Conservation (phyloP, 2,797 vertebrate species). For the Masticophis lateralis region DNA sequence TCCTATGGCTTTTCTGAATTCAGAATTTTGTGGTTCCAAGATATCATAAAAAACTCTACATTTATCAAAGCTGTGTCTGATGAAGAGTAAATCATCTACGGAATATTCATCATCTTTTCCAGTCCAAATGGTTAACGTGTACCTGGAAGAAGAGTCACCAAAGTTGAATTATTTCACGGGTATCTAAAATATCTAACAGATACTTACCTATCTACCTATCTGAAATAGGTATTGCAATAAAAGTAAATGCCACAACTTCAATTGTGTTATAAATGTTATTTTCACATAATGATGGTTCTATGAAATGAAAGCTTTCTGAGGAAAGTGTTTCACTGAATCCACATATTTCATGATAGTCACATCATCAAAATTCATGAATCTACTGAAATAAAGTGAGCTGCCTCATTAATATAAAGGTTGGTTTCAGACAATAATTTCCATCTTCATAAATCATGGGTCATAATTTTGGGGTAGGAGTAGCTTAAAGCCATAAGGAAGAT, state of each 20-base stretch:
- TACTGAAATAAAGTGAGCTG: neutral
- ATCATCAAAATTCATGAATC: neutral
- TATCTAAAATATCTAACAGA: neutral
- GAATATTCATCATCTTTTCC: slow-evolving; percentile 76
- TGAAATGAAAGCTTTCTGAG: neutral
- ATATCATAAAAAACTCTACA: slow-evolving; percentile 88
- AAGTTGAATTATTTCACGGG: neutral
- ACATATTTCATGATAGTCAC: neutral
- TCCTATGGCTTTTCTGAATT: slow-evolving; percentile 71
- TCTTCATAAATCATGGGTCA: neutral
- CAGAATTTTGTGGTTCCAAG: slow-evolving; percentile 74
- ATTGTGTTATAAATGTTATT: neutral
- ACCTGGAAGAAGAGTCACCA: slow-evolving; percentile 71
- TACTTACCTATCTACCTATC: neutral
- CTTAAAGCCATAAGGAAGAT: neutral
- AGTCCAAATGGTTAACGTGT: slow-evolving; percentile 89
- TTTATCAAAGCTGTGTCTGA: slow-evolving; percentile 76
- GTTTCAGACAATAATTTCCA: neutral
- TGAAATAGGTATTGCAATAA: neutral
- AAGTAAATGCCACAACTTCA: neutral
- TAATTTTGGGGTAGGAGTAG: neutral
- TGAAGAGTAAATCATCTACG: slow-evolving; percentile 79
- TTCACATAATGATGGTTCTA: neutral
- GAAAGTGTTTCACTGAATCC: neutral
- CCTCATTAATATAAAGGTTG: too few relatives aligned